Conservation (phyloP, 2,888 invertebrate genomes). For the Ophion obscuratus region DNA sequence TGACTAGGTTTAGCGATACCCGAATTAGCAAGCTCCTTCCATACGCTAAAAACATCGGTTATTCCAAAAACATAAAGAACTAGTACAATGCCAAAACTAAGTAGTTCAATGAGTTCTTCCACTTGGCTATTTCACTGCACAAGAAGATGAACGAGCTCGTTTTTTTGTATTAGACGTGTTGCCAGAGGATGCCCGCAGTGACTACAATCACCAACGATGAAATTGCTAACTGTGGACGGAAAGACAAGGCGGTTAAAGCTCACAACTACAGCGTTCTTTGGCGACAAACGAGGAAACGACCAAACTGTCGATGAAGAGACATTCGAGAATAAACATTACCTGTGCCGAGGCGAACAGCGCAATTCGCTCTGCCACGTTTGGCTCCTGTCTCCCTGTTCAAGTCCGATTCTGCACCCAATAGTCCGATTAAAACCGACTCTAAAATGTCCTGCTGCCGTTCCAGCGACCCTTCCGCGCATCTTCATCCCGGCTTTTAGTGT, state of each 20-base stretch:
- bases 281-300: slow-evolving; percentile 22
- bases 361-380: slow-evolving; percentile 68
- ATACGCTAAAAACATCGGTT: no score
- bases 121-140: no score
- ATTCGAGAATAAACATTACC: slow-evolving; percentile 65
- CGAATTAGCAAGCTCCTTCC: no score
- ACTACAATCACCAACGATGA: not conserved
- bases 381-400: slow-evolving; percentile 25
- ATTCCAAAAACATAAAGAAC: no score
- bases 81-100: no score
- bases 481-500: slow-evolving; percentile 30
- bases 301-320: slow-evolving; percentile 54
- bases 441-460: slow-evolving; percentile 71
- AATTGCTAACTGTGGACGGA: not conserved
- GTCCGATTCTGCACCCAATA: slow-evolving; percentile 69
- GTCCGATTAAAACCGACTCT: slow-evolving; percentile 80
- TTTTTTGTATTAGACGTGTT: slow-evolving; percentile 3
- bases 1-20: no score
- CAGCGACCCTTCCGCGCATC: slow-evolving; percentile 27
- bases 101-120: no score
- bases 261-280: slow-evolving; percentile 16
- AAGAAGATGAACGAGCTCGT: slow-evolving; percentile 4
- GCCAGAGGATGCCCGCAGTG: not conserved
- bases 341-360: slow-evolving; percentile 59
- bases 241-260: slow-evolving; percentile 15